Conservation (phyloP, 2,888 invertebrate genomes). For the Cheilosia soror region DNA sequence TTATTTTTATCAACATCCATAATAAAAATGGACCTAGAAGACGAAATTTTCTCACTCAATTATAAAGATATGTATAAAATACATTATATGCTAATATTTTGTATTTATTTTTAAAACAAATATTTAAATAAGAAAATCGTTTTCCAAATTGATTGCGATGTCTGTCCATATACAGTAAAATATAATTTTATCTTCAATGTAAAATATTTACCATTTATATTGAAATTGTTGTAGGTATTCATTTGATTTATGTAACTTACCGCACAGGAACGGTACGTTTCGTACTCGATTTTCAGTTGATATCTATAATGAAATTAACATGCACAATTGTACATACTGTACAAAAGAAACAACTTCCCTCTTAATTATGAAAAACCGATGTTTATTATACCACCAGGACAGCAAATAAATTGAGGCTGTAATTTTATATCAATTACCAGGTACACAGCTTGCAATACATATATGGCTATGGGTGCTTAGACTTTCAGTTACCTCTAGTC, state of each 20-base stretch:
- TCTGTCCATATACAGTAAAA: slow-evolving; percentile 73
- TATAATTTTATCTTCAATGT: slow-evolving; percentile 66
- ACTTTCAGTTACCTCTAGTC: too few relatives aligned
- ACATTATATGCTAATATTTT: not conserved
- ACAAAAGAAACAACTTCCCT: slow-evolving; percentile 26
- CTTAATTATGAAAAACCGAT: not conserved
- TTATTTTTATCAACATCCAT: slow-evolving; percentile 28
- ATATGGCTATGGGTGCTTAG: too few relatives aligned
- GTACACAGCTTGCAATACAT: too few relatives aligned
- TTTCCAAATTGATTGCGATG: slow-evolving; percentile 75
- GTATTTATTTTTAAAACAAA: not conserved
- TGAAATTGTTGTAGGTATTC: slow-evolving; percentile 36
- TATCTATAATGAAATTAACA: slow-evolving; percentile 20
- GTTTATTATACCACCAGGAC: too few relatives aligned
- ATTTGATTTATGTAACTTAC: slow-evolving; percentile 47
- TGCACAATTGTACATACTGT: not conserved
- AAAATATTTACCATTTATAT: slow-evolving; percentile 43
- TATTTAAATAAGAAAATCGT: slow-evolving; percentile 22
- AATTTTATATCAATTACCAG: too few relatives aligned
- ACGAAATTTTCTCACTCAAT: slow-evolving; percentile 22
- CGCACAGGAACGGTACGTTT: too few relatives aligned
- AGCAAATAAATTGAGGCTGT: too few relatives aligned
- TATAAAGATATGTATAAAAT: slow-evolving; percentile 7
- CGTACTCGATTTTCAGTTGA: not conserved
- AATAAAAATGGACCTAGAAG: slow-evolving; percentile 40